Conservation (phyloP, 30 jellyfish, hydroid and myxozoan genomes). For the Morbakka virulenta region DNA sequence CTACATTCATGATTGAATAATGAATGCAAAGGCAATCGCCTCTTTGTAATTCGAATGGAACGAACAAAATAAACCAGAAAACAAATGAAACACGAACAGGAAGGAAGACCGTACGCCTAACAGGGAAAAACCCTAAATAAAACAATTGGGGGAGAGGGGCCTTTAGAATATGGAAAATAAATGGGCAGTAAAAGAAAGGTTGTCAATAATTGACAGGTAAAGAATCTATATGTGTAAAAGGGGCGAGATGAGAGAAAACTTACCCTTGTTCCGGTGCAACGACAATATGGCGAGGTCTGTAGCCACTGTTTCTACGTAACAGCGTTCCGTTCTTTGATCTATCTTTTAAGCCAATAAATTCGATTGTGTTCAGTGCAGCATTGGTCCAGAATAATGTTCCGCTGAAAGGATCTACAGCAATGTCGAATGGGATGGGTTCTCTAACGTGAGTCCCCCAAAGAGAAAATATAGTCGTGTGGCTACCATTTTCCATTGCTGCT, state of each 20-base stretch:
- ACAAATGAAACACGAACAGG: too few relatives aligned
- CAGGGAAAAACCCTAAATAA: too few relatives aligned
- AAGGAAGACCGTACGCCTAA: too few relatives aligned
- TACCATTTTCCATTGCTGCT: conserved; percentile 62
- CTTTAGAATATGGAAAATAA: too few relatives aligned
- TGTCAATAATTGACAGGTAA: too few relatives aligned
- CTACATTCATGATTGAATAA: too few relatives aligned
- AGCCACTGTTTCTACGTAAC: conserved; percentile 37
- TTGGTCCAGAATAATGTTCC: conserved; percentile 89
- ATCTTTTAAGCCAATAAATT: conserved; percentile 51
- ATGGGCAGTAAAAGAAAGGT: too few relatives aligned
- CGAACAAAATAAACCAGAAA: too few relatives aligned
- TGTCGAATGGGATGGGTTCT: conserved; percentile 52
- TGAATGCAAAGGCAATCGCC: too few relatives aligned
- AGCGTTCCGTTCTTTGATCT: conserved; percentile 39
- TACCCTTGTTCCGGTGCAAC: conserved; percentile 82
- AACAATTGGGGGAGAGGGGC: too few relatives aligned
- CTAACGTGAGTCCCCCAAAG: background rate
- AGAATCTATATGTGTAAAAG: background rate
- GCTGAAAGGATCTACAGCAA: conserved; percentile 85
- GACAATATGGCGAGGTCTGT: conserved; percentile 71
- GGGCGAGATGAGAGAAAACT: conserved; percentile 5
- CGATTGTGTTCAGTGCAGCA: conserved; percentile 48
- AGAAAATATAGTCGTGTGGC: conserved; percentile 13
- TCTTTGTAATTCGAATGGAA: too few relatives aligned